A percentile compares a stretch with the other conserved stretches of the same genome.
phyloP scores from a whole-genome alignment of 1,140 invertebrate genomes.

The Orussus abietinus region DNA sequence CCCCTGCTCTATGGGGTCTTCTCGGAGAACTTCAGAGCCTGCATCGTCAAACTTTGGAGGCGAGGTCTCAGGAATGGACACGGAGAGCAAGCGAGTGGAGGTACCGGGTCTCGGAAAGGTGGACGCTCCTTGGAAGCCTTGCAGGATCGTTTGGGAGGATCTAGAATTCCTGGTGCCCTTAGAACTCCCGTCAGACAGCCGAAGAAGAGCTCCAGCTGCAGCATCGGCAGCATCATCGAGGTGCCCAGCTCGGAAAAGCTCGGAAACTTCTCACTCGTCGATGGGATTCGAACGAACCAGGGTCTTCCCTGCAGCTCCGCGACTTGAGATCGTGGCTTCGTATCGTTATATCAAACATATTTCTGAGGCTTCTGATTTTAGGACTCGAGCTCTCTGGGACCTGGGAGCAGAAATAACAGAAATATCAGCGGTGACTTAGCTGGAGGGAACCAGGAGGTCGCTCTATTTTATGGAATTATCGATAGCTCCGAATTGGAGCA shows the following conservation, averaged over 20 bases:
- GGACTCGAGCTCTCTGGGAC: no score
- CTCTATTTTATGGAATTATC: no score
- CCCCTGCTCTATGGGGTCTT: slow-evolving; percentile 76
- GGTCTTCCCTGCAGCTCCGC: not conserved
- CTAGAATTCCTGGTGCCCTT: slow-evolving; percentile 25
- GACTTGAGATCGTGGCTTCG: slow-evolving; percentile 6
- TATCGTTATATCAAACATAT: no score
- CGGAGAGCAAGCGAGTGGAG: slow-evolving; percentile 20
- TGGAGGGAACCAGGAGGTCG: no score
- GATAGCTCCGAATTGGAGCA: no score
- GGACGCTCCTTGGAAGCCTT: slow-evolving; percentile 28
- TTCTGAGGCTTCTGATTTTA: no score
- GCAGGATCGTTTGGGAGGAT: slow-evolving; percentile 27
- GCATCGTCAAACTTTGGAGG: slow-evolving; percentile 48
- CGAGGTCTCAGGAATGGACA: slow-evolving; percentile 18
- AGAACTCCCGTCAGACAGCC: slow-evolving; percentile 24
- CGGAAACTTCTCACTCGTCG: no score
- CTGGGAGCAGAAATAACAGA: no score
- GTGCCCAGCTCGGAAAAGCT: slow-evolving; percentile 36
- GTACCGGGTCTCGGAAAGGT: slow-evolving; percentile 22
- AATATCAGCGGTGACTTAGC: no score
- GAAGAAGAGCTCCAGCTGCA: slow-evolving; percentile 39
- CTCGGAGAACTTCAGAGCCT: slow-evolving; percentile 70
- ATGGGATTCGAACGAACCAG: not conserved
- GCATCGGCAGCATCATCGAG: slow-evolving; percentile 41